Evolutionary conservation across 1,140 invertebrate species (phyloP), one percentile per base, ranked within the genome.

Genomic region (Lepidurus packardi): DNA sequence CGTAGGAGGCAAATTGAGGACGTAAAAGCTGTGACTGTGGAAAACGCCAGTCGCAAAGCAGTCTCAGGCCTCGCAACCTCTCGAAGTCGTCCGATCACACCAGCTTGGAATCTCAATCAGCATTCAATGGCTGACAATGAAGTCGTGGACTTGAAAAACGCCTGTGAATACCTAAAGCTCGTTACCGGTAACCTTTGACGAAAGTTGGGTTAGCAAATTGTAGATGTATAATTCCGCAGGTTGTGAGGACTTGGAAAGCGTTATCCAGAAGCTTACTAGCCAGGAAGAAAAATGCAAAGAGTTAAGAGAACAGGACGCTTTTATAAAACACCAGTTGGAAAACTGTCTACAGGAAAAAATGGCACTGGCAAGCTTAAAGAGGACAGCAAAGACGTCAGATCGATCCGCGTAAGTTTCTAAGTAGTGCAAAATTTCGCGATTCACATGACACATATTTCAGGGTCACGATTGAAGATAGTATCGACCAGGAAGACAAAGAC

Each of bases 271-370:
- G 44, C 44, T 77, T 41, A 65, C 25, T n/a, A 13, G 24, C 9
- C 76, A 77, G 24, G 65, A 77, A 65, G 76, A 77, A 44, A 77
- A 77, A 25, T 77, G 76, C 44, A 65, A 77, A 45, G 76, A 77
- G 76, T 25, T 77, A 45, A 77, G 76, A 41, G 44, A 77, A 77
- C 76, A 77, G 76, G 41, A 53, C 53, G 44, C 45, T 65, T 45
- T 77, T 41, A 34, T 77, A 42, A 45, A 65, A 21, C 53, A 65
- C 21, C 53, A 65, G 53, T 65, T 65, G 53, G 53, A 65, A 65
- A 13, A 65, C 21, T 21, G 16, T 16, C n/a, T 7, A 16, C 53
- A 65, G 5, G 53, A 65, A 65, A 65, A 65, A 21, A 7, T 21
- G 6, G 53, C 13, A 21, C 21, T 65, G 21, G 53, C 53, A 65